phyloP scores from a whole-genome alignment of 2,888 invertebrate species.

The Ceramica pisi region DNA sequence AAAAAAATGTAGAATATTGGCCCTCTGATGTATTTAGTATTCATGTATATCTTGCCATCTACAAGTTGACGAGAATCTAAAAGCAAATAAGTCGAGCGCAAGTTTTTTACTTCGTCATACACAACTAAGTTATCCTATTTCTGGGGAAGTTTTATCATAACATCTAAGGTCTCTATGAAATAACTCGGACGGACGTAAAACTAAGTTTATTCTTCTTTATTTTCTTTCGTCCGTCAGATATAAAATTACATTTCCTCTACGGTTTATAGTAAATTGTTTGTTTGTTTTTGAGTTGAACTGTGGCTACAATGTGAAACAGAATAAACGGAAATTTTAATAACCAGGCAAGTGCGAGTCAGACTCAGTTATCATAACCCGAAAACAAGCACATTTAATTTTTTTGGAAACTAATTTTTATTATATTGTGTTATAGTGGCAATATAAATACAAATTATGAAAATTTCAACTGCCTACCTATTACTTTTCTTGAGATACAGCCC shows the following conservation, averaged over 20 bases:
- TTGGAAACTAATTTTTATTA: no score
- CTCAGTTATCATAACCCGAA: no score
- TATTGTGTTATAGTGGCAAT: no score
- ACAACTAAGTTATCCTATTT: conserved; percentile 42
- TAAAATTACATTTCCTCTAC: conserved; percentile 18
- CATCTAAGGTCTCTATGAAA: conserved; percentile 27
- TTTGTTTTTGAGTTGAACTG: not conserved
- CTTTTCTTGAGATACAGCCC: no score
- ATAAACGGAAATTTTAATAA: no score
- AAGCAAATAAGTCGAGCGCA: conserved; percentile 8
- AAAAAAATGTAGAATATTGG: no score
- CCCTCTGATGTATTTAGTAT: not conserved
- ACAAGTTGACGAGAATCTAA: conserved; percentile 3
- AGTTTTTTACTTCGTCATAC: conserved; percentile 34
- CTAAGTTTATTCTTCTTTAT: conserved; percentile 32
- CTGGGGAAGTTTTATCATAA: conserved; percentile 41
- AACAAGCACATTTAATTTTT: no score
- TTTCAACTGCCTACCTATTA: no score
- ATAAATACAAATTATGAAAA: no score
- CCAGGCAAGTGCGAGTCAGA: no score
- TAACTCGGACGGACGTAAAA: conserved; percentile 21
- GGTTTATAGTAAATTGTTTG: not conserved
- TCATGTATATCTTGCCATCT: not conserved
- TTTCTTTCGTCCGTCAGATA: conserved; percentile 14
- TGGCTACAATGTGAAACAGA: no score